phyloP scores from a whole-genome alignment of 2,888 invertebrate genomes.

The Cremastobaeus sp. region DNA sequence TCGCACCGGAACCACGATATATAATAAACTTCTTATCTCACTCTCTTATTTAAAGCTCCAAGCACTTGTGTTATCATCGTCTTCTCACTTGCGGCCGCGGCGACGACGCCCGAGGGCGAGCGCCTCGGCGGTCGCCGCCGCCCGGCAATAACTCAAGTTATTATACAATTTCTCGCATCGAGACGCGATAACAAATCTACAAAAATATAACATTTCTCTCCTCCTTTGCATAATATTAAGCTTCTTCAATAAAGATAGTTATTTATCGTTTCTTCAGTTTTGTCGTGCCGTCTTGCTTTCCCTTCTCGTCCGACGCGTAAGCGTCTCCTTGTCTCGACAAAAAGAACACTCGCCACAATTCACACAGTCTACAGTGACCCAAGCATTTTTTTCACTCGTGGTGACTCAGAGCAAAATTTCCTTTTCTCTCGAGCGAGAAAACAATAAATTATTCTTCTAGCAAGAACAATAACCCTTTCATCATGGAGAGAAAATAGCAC shows the following conservation, averaged over 20 bases:
- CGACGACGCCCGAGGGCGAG: background rate
- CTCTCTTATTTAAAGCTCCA: conserved; percentile 32
- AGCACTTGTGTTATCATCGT: conserved; percentile 59
- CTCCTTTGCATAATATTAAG: conserved; percentile 63
- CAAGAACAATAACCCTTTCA: conserved; percentile 2
- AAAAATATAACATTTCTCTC: conserved; percentile 76
- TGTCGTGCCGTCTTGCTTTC: conserved; percentile 41
- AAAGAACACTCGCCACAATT: conserved; percentile 54
- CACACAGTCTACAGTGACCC: background rate
- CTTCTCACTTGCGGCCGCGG: conserved; percentile 21
- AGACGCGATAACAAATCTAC: conserved; percentile 78
- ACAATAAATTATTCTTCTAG: too few species aligned
- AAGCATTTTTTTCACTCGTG: conserved; percentile 9
- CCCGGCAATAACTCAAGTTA: conserved; percentile 53
- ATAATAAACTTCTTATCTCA: conserved; percentile 21
- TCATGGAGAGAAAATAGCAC: too few species aligned
- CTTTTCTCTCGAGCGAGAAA: too few species aligned
- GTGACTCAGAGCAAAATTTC: too few species aligned
- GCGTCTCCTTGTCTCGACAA: conserved; percentile 1
- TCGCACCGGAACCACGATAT: conserved; percentile 32
- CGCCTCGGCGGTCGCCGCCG: background rate
- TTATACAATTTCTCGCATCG: conserved; percentile 75
- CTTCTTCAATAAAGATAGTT: conserved; percentile 52
- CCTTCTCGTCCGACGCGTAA: conserved; percentile 55
- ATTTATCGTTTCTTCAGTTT: conserved; percentile 10